Evolutionary conservation across 2,888 invertebrate species (phyloP), one percentile per base, ranked within the genome.

Genomic region (Bembecia ichneumoniformis): DNA sequence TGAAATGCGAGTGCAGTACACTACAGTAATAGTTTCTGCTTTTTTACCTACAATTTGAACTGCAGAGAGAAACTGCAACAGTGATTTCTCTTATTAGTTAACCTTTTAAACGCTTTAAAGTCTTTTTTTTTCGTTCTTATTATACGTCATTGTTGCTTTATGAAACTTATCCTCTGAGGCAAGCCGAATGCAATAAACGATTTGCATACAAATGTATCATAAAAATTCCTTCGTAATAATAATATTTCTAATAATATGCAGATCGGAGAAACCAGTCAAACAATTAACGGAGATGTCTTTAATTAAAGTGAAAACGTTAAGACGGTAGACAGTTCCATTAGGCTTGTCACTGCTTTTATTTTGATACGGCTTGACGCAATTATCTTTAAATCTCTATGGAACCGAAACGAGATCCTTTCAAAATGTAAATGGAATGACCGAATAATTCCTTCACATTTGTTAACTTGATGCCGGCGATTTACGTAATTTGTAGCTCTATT

Each of bases 381-480:
- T 64, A 65, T 66, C 61, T 62, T 60, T 62, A 64, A 64, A 66
- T 68, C 59, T 62, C 56, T 52, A 52, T 55, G 55, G 57, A 52
- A 47, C 55, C 44, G 20, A 47, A 47, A 43, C 17, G 44, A 49
- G 17, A 11, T 35, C 17, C 16, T 28, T 47, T 11, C 13, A 59
- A 66, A 67, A 64, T 70, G 63, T 64, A 64, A 65, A 67, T 68
- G 60, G 54, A 60, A 64, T 61, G 58, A 53, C 52, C 55, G 47
- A 50, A 47, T 53, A 56, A 54, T 51, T 56, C 56, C 48, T 47
- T 56, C 51, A 51, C 49, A 51, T 58, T 47, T 49, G 40, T 47
- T 50, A 48, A 52, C 43, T 49, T 47, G 44, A 48, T 44, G 48
- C 48, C 48, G 40, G 40, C 14, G 40, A 40, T 50, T 47, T 15